A percentile compares a stretch with the other conserved stretches of the same genome.
Evolutionary conservation across 2,888 invertebrate species (phyloP).

Genomic region (Mimas tiliae): DNA sequence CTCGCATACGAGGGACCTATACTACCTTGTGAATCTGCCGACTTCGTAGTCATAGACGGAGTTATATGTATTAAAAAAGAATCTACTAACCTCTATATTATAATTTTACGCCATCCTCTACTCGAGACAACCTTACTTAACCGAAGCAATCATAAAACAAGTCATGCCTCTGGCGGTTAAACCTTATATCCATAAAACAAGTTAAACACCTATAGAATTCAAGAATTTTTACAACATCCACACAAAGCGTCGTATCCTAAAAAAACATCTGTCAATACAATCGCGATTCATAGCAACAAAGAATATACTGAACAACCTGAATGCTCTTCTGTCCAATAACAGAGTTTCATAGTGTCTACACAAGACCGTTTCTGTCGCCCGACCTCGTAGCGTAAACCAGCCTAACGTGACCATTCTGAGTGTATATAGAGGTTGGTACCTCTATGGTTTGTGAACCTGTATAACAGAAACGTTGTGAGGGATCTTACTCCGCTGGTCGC

Average conservation of each 20-base stretch:
- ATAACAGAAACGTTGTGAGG: constrained; percentile 53
- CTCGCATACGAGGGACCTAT: too few species aligned
- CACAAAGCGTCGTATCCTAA: constrained; percentile 41
- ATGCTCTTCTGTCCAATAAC: constrained; percentile 78
- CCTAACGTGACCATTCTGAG: constrained; percentile 47
- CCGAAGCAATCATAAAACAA: constrained; percentile 6
- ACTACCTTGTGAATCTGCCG: too few species aligned
- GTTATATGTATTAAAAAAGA: too few species aligned
- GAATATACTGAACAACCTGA: constrained; percentile 72
- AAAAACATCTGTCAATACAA: constrained; percentile 71
- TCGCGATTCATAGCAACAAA: constrained; percentile 79
- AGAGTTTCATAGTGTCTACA: constrained; percentile 78
- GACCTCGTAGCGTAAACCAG: constrained; percentile 70
- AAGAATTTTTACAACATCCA: constrained; percentile 33
- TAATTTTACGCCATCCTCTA: constrained; percentile 8
- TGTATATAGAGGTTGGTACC: constrained; percentile 45
- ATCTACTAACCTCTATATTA: background rate
- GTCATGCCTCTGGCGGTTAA: background rate
- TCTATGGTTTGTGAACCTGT: constrained; percentile 40
- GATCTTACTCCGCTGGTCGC: constrained; percentile 63
- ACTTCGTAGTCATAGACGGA: too few species aligned
- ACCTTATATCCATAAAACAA: constrained; percentile 20
- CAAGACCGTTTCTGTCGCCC: constrained; percentile 76
- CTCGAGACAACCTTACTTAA: constrained; percentile 6
- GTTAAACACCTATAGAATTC: constrained; percentile 23